Evolutionary conservation across 2,888 invertebrate genomes (phyloP), one percentile per base, ranked within the genome.

Genomic region (Lithophane semibrunnea): DNA sequence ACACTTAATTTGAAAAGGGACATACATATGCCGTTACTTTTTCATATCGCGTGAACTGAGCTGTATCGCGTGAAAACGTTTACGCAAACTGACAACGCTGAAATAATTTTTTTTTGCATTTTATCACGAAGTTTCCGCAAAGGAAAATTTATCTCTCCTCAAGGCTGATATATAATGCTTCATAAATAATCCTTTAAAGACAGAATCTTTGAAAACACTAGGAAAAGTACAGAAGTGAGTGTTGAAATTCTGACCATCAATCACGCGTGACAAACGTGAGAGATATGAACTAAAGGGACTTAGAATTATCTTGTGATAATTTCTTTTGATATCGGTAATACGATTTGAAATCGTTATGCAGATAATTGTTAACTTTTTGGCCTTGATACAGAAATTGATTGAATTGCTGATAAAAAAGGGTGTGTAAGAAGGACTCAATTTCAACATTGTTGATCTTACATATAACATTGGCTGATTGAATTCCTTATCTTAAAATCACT

Each of bases 201-300:
- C 75, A 74, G 52, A 66, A 75, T 74, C 76, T 77, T 82, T 67
- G 54, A 71, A 71, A 82, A 80, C 70, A 79, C 77, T 71, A 84
- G 89, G 90, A 91, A 91, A 90, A 77, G 86, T 88, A 89, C 91
- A 82, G 73, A 73, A 77, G 73, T 88, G 42, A 60, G 37, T 73
- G 60, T 83, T 74, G 42, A 80, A 75, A 88, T 75, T 82, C 82
- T 72, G 47, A 58, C 69, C 61, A 90, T 91, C 89, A 83, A 89
- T 90, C 89, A 90, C 75, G 71, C n/a, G 24, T 84, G 86, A 88
- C 88, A 88, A 88, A 82, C 76, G 75, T 91, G 91, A 81, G 80
- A 86, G 82, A 69, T 71, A 66, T 42, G 54, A 63, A 79, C 78
- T 77, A 70, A 64, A 69, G 69, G 75, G 42, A 58, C 52, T 58